Conservation (phyloP, 2,797 vertebrate species). For the Tangara arthus region DNA sequence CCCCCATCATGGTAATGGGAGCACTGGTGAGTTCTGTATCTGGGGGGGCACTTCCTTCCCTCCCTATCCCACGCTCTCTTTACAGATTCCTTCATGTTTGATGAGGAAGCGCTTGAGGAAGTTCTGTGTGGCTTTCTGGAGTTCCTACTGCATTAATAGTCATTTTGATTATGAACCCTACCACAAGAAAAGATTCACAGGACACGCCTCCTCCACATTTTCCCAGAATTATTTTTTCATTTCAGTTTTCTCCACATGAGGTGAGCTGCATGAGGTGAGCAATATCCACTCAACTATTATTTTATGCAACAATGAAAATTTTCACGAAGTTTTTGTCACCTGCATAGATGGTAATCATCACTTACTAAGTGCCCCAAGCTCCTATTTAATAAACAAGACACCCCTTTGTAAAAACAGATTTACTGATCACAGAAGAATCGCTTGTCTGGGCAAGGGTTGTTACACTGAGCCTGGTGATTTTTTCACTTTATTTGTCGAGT, state of each 20-base stretch:
- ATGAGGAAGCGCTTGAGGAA: background rate
- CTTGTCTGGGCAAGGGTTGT: background rate
- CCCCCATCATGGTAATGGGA: accelerated
- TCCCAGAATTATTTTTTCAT: background rate
- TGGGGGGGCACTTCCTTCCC: background rate
- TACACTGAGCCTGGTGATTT: background rate
- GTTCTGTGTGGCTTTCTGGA: background rate
- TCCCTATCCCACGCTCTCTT: background rate
- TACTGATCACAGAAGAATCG: background rate
- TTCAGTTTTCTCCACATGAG: background rate
- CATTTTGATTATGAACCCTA: background rate
- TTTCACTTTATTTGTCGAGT: background rate
- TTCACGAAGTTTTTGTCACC: background rate
- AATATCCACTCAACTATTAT: background rate
- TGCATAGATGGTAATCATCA: background rate
- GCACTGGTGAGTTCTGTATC: background rate
- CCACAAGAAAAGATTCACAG: background rate
- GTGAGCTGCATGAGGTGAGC: background rate
- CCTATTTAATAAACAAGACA: background rate
- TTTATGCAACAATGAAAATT: background rate
- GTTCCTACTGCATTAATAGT: background rate
- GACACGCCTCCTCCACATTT: accelerated
- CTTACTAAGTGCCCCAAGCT: background rate
- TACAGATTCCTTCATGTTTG: background rate
- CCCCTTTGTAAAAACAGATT: background rate